A percentile compares a stretch with the other conserved stretches of the same genome.
These are phyloP conservation scores for Lates calcarifer DNA, from an alignment of 2,113 vertebrate species.

Conservation along the genomic window DNA sequence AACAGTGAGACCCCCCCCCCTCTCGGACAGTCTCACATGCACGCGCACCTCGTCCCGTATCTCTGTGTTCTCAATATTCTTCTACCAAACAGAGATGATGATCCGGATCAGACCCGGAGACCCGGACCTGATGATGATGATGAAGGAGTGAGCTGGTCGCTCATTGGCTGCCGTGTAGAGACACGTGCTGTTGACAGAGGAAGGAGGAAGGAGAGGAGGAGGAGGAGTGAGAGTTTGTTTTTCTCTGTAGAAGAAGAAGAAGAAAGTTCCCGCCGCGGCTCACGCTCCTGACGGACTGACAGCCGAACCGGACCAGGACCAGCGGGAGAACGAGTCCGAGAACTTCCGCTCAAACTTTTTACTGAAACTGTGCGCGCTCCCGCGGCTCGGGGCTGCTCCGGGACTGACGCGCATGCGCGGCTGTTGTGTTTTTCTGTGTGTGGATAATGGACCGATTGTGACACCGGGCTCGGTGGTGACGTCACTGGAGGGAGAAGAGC, in stretches of 20 bases:
- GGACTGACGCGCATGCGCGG: slow-evolving; percentile 37
- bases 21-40: not conserved
- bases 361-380: slow-evolving; percentile 9
- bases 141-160: not conserved
- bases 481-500: slow-evolving; percentile 11
- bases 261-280: not conserved
- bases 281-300: not conserved
- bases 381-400: not conserved
- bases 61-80: too few relatives aligned
- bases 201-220: slow-evolving; percentile 2
- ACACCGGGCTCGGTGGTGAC: slow-evolving; percentile 22
- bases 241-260: not conserved
- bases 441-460: slow-evolving; percentile 45
- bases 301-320: not conserved
- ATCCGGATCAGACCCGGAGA: slow-evolving; percentile 5
- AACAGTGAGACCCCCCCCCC: too few relatives aligned
- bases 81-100: not conserved
- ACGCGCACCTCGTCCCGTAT: too few relatives aligned
- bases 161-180: not conserved
- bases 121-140: not conserved
- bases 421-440: not conserved
- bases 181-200: not conserved
- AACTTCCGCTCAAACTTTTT: not conserved
- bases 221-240: not conserved
- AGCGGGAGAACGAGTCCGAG: not conserved